phyloP scores from a whole-genome alignment of 37 sponge, comb jelly and placozoan genomes.

The Chondrilla cf. caribensis region DNA sequence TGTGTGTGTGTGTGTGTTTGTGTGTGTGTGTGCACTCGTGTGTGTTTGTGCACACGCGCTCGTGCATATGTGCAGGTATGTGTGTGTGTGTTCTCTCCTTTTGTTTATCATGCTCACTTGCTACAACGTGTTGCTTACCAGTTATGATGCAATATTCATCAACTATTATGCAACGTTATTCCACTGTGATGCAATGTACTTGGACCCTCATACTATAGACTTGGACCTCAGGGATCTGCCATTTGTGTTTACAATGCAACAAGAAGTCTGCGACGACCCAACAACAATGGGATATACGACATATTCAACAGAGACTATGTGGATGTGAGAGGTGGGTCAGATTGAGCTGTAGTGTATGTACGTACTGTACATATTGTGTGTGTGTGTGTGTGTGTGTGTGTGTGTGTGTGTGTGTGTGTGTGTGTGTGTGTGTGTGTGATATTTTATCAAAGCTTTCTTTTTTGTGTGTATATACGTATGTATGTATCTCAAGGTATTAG shows the following conservation, averaged over 20 bases:
- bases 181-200: too few relatives aligned
- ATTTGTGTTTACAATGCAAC: conserved; percentile 24
- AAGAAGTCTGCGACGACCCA: neutral
- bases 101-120: neutral
- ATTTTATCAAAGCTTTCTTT: too few relatives aligned
- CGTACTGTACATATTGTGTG: too few relatives aligned
- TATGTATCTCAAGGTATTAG: too few relatives aligned
- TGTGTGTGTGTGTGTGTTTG: neutral
- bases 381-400: too few relatives aligned
- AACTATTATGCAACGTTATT: neutral
- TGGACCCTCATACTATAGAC: too few relatives aligned
- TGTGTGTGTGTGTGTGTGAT: too few relatives aligned
- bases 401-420: too few relatives aligned
- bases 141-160: too few relatives aligned
- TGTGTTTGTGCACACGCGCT: neutral
- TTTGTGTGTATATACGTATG: too few relatives aligned
- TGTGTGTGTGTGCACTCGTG: neutral
- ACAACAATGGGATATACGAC: conserved; percentile 25
- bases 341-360: too few relatives aligned
- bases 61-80: neutral
- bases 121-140: too few relatives aligned
- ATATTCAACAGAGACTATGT: conserved; percentile 20
- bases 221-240: conserved; percentile 16
- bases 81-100: neutral
- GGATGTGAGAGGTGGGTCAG: neutral